phyloP scores from a whole-genome alignment of 2,113 vertebrate species.

The Python bivittatus region DNA sequence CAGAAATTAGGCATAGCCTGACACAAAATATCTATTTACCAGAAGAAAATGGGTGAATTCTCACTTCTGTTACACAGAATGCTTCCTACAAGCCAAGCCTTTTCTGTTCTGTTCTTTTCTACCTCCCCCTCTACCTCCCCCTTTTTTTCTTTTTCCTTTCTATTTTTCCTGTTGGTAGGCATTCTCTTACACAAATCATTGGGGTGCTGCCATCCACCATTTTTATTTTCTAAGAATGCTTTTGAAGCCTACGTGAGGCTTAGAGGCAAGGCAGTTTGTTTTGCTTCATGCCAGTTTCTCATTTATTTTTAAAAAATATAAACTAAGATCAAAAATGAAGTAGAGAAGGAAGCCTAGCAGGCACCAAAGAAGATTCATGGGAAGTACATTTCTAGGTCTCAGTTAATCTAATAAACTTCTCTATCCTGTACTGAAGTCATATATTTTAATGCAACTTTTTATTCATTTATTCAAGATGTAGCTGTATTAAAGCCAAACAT shows the following conservation, averaged over 20 bases:
- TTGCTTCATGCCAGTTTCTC: neutral
- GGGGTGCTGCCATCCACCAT: neutral
- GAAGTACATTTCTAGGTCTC: neutral
- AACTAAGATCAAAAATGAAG: neutral
- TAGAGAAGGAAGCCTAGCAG: neutral
- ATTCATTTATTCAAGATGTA: neutral
- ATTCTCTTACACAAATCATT: neutral
- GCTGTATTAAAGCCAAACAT: neutral
- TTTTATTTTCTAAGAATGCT: neutral
- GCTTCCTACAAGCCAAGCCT: neutral
- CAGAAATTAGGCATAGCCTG: neutral
- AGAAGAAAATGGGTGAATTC: neutral
- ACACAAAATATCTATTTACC: neutral
- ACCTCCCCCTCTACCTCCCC: fast-evolving
- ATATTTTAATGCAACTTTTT: neutral
- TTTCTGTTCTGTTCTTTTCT: neutral
- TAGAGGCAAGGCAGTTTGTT: neutral
- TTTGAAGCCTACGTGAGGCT: neutral
- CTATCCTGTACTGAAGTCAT: neutral
- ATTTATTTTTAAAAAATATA: neutral
- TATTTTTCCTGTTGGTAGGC: neutral
- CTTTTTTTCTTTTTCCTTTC: neutral
- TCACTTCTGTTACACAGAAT: too few relatives aligned
- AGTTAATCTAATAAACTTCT: neutral
- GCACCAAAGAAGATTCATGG: neutral